Conservation (phyloP, 2,797 vertebrate genomes). For the Poeciliopsis infans region DNA sequence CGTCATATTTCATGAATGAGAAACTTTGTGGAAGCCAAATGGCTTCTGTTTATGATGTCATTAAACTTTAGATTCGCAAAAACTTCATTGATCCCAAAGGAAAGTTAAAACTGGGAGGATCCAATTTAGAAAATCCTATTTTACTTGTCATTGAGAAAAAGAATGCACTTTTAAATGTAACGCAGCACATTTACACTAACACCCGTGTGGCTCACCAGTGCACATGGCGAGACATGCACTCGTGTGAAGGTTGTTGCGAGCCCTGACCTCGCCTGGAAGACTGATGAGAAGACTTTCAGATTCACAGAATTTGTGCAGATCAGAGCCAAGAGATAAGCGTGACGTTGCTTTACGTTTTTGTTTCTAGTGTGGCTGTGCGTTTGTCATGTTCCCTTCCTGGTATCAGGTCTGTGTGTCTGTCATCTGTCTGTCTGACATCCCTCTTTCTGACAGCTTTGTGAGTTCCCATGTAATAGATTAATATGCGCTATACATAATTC, state of each 20-base stretch:
- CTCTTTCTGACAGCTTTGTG: slow-evolving; percentile 1
- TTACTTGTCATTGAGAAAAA: slow-evolving; percentile 22
- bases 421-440: not conserved
- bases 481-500: not conserved
- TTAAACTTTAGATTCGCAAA: too few relatives aligned
- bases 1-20: slow-evolving; percentile 25
- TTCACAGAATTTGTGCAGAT: slow-evolving; percentile 27
- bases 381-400: slow-evolving; percentile 13
- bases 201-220: not conserved
- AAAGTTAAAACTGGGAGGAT: not conserved
- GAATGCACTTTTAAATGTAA: slow-evolving; percentile 29
- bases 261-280: slow-evolving; percentile 72
- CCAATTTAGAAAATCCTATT: slow-evolving; percentile 10
- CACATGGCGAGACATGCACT: slow-evolving; percentile 14
- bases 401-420: not conserved
- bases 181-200: slow-evolving; percentile 3
- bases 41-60: not conserved
- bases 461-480: slow-evolving; percentile 17
- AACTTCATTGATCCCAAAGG: too few relatives aligned
- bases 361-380: slow-evolving; percentile 14
- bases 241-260: slow-evolving; percentile 60
- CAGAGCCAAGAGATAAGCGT: not conserved
- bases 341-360: not conserved
- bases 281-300: slow-evolving; percentile 49
- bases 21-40: slow-evolving; percentile 4